Evolutionary conservation across 2,113 vertebrate genomes (phyloP), one percentile per base, ranked within the genome.

Genomic region (Gadus chalcogrammus): DNA sequence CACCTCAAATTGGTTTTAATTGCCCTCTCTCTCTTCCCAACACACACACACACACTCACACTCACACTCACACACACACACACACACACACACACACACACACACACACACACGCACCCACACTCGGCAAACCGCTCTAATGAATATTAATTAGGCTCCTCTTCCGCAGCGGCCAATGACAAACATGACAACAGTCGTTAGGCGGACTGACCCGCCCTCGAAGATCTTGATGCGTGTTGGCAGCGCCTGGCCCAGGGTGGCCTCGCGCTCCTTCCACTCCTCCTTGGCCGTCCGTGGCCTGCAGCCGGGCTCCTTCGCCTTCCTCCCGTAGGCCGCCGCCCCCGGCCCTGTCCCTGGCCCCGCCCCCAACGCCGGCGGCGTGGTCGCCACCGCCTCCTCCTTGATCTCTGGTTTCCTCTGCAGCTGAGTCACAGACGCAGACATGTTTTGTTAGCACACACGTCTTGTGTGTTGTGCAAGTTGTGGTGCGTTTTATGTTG

Each of bases 211-310:
- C 97, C 97, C 97, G 91, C 97, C 97, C 91, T 99, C 97, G 87
- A 98, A 99, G 89, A 98, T 98, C 93, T 98, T 99, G 88, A 99
- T 94, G 84, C 97, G 93, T 69, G 95, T 94, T 85, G 97, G 95
- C 86, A 94, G 93, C 70, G 92, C 87, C 90, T 94, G 95, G 83
- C 94, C 93, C 80, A 92, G 81, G 79, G 92, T 72, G 0, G 85
- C 89, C 79, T 95, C 93, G 81, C 95, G 93, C 91, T 98, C 97
- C 82, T 96, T 95, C 92, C 94, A 95, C 84, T 95, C 91, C 79
- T 98, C 97, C 91, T 94, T 94, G 89, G 93, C 94, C 70, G 93
- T 92, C 91, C 94, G 95, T 85, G 93, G 93, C 91, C 95, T 95
- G 87, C 93, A 90, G 89, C 93, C 92, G 86, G 79, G 90, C 84